A percentile compares a stretch with the other conserved stretches of the same genome.
Evolutionary conservation across 2,797 vertebrate species (phyloP).

Genomic region (Furcifer pardalis): DNA sequence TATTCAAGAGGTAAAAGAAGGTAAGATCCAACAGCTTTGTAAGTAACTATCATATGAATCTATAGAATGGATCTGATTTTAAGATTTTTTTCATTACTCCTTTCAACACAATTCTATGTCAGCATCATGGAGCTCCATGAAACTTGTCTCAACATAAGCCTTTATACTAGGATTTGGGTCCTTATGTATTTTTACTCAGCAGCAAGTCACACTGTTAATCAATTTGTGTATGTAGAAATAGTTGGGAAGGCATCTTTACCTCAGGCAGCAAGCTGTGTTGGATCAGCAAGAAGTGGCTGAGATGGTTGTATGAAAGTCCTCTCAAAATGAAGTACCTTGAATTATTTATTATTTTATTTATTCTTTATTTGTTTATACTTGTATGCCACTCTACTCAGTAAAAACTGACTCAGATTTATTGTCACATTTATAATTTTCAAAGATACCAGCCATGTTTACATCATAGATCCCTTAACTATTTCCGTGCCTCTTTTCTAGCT

Average conservation of each 20-base stretch:
- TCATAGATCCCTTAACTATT: not conserved
- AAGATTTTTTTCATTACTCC: not conserved
- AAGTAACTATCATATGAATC: not conserved
- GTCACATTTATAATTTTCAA: not conserved
- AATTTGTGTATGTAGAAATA: too few species aligned
- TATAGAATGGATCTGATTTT: not conserved
- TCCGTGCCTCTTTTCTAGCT: not conserved
- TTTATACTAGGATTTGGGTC: not conserved
- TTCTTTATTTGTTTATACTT: too few species aligned
- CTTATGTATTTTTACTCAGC: too few species aligned
- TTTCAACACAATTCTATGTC: not conserved
- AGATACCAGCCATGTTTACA: not conserved
- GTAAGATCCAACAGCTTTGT: constrained; percentile 70
- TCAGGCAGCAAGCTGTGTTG: too few species aligned
- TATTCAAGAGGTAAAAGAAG: constrained; percentile 97
- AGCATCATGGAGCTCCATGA: not conserved
- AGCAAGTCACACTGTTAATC: too few species aligned
- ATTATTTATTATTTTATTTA: too few species aligned
- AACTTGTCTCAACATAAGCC: too few species aligned
- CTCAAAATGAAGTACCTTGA: not conserved
- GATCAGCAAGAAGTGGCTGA: not conserved
- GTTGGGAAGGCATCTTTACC: not conserved
- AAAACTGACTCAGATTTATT: too few species aligned
- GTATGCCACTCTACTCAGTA: too few species aligned
- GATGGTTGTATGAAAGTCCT: not conserved